Evolutionary conservation across 2,888 invertebrate species (phyloP), one percentile per base, ranked within the genome.

Genomic region (Sarcophaga variegata): DNA sequence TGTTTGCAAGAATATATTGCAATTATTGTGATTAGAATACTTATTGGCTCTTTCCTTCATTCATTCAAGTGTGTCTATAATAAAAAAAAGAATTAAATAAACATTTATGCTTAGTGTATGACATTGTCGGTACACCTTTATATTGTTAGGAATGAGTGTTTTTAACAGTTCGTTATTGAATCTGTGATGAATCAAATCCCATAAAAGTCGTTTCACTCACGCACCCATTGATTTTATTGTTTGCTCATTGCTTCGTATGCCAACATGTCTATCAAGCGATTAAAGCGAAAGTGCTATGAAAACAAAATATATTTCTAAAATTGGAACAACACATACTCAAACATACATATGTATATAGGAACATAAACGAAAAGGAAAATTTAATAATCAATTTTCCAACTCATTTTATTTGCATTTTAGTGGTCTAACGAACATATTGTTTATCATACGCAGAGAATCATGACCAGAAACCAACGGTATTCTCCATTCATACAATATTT

Each of bases 331-430:
- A 45, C 37, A 62, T 62, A 47, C 6, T 17, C 45, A 14, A 47
- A 47, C 49, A 47, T 6, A 67, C 25, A 67, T 67, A n/a, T 12
- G 27, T 27, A 27, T 27, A 49, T 45, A 2, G 45, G 49, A 49
- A 66, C 17, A 12, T 37, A n/a, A 8, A 72, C 49, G 71, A 67
- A 78, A 77, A 66, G 66, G 60, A 63, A 83, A 77, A 14, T 83
- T 83, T 72, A 83, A 72, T 78, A 83, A 83, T 72, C 71, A 25
- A 83, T 83, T 78, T 78, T 72, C 66, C 59, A 74, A 77, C 72
- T 72, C 49, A 78, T 78, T 78, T 66, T 74, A 78, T 83, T 83
- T 69, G 67, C 78, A 78, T 78, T 77, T 83, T 20, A 74, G 47
- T 83, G 72, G 72, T 37, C 78, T 74, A 60, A 14, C 78, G 54